Evolutionary conservation across 2,113 vertebrate species (phyloP), one percentile per base, ranked within the genome.

Genomic region (Motacilla tschutschensis): DNA sequence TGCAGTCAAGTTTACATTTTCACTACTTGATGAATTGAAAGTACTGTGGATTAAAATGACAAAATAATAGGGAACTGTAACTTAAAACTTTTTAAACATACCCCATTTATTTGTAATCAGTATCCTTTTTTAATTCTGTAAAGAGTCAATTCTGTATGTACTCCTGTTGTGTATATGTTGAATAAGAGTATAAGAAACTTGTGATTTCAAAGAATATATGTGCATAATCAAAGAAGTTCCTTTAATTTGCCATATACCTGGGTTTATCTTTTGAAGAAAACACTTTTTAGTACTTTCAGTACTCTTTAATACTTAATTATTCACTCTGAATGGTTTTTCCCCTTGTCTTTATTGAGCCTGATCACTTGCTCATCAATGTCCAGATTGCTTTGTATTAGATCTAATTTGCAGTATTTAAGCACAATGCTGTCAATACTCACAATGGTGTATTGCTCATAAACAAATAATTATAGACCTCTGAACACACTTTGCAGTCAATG

Each of bases 1-100:
- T 92, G 93, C 91, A 86, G 69, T 81, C 65, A 74, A 70, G 29
- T 88, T 82, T 65, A 53, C 74, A 44, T 94, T 91, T 87, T 88
- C 38, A 60, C 18, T 67, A 31, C 44, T 66, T 70, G 40, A 67
- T 64, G 6, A 53, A 88, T 93, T 94, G 81, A 87, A 94, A 92
- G 33, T 87, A 71, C 35, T 85, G 55, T 89, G 28, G 28, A 90
- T 93, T 84, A 50, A 44, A 79, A 65, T 79, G 50, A 64, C 58
- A 76, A 86, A 57, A 58, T 73, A 67, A n/a, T 47, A 17, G 6
- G 25, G 17, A 84, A 57, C 36, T 66, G 16, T 55, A 86, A 90
- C 9, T 47, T 55, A 47, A 81, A 47, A 17, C 19, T 79, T 80
- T 35, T 46, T 51, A 40, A 63, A 43, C 2, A 0, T 36, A 22